Percentiles rank a stretch among this genome's conserved stretches.
Evolutionary conservation across 2,113 vertebrate species (phyloP).

Genomic region (Phaethon lepturus): DNA sequence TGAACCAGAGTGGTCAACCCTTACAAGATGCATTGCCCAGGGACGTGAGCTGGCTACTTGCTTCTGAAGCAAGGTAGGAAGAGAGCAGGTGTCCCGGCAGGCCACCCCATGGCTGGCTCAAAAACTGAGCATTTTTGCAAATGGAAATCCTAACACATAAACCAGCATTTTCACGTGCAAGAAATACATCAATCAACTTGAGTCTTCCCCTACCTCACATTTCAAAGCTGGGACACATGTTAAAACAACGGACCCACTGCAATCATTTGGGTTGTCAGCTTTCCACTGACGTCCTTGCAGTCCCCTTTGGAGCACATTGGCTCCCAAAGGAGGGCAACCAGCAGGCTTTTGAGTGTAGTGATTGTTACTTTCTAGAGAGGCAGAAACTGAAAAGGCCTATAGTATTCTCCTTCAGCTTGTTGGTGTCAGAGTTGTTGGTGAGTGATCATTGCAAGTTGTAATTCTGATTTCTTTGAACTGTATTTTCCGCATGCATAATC

Average conservation of each 20-base stretch:
- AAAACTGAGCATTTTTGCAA: not conserved
- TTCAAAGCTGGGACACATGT: not conserved
- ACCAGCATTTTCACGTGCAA: not conserved
- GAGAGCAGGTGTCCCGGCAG: not conserved
- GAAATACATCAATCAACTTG: not conserved
- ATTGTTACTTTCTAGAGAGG: slow-evolving; percentile 36
- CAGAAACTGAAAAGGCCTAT: slow-evolving; percentile 56
- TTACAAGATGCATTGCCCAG: fast-evolving
- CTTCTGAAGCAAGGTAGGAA: not conserved
- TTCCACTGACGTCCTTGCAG: not conserved
- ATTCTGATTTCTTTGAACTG: slow-evolving; percentile 54
- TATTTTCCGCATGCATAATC: slow-evolving; percentile 36
- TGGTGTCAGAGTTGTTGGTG: slow-evolving; percentile 47
- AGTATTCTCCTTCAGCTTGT: slow-evolving; percentile 39
- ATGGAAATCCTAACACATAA: not conserved
- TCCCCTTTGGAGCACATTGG: not conserved
- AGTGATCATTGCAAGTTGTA: not conserved
- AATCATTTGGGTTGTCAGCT: not conserved
- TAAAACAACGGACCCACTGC: not conserved
- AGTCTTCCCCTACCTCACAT: not conserved
- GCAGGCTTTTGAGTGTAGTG: not conserved
- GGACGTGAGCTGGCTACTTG: not conserved
- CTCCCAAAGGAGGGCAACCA: not conserved
- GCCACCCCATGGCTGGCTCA: fast-evolving
- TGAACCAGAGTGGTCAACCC: fast-evolving